A percentile compares a stretch with the other conserved stretches of the same genome.
These are phyloP conservation scores for Formica exsecta DNA, from an alignment of 1,140 invertebrate genomes.

Conservation along the genomic window DNA sequence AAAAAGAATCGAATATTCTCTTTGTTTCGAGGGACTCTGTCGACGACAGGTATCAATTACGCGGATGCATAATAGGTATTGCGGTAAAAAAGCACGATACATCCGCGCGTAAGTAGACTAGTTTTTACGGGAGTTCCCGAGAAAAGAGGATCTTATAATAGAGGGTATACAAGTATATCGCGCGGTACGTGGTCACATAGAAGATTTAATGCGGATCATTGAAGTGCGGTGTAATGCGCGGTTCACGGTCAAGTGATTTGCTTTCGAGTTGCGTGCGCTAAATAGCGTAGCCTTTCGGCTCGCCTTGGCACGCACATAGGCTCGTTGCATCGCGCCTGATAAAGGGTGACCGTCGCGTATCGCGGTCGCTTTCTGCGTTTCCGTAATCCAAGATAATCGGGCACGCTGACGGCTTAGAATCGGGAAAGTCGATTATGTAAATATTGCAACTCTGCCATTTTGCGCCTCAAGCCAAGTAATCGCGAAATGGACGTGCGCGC, in stretches of 20 bases:
- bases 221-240: conserved; percentile 24
- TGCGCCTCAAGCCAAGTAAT: conserved; percentile 50
- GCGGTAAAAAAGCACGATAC: conserved; percentile 5
- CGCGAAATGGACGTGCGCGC: conserved; percentile 54
- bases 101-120: conserved; percentile 18
- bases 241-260: conserved; percentile 54
- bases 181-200: conserved; percentile 5
- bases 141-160: conserved; percentile 35
- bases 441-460: conserved; percentile 31
- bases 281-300: conserved; percentile 43
- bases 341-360: background rate
- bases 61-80: background rate
- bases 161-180: background rate
- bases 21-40: conserved; percentile 6
- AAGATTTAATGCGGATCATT: conserved; percentile 48
- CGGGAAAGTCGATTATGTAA: conserved; percentile 54
- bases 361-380: conserved; percentile 44
- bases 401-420: conserved; percentile 1
- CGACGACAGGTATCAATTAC: conserved; percentile 5
- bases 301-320: conserved; percentile 22
- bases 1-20: background rate
- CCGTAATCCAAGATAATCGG: conserved; percentile 32
- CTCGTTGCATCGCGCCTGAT: conserved; percentile 13
- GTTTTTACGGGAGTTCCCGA: background rate
- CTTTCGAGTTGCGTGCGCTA: conserved; percentile 57